Percentiles rank a stretch among this genome's conserved stretches.
These are phyloP conservation scores for Andrena dorsata DNA, from an alignment of 2,888 invertebrate species.

Conservation along the genomic window DNA sequence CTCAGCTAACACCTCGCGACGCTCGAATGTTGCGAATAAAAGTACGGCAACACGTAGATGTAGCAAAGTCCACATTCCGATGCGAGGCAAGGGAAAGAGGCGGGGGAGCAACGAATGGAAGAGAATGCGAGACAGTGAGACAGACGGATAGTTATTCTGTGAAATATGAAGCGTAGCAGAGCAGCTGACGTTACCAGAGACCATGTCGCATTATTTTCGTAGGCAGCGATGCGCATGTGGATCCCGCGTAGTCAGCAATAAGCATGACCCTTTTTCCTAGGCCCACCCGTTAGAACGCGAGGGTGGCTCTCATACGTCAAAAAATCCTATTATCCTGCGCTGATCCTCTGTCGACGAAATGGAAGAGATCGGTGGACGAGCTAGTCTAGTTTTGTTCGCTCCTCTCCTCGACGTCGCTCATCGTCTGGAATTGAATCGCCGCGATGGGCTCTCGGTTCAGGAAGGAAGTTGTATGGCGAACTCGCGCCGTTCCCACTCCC, in stretches of 20 bases:
- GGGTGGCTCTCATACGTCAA: constrained; percentile 69
- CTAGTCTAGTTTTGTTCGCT: constrained; percentile 72
- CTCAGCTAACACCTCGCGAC: constrained; percentile 26
- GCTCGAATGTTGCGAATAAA: constrained; percentile 17
- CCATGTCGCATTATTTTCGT: constrained; percentile 81
- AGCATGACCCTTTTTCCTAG: constrained; percentile 65
- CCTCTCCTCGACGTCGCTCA: constrained; percentile 71
- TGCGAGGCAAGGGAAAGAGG: not conserved
- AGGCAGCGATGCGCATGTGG: constrained; percentile 78
- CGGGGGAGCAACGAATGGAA: not conserved
- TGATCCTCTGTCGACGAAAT: constrained; percentile 71
- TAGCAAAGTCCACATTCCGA: constrained; percentile 22
- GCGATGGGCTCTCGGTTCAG: constrained; percentile 62
- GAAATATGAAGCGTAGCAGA: constrained; percentile 77
- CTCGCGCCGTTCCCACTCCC: constrained; percentile 30
- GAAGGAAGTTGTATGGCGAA: constrained; percentile 51
- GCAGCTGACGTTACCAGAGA: constrained; percentile 78
- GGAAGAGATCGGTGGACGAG: constrained; percentile 66
- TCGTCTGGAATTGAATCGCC: constrained; percentile 70
- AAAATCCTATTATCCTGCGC: constrained; percentile 74
- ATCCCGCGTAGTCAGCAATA: constrained; percentile 79
- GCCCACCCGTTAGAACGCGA: constrained; percentile 52
- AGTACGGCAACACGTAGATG: constrained; percentile 10
- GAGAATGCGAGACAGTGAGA: constrained; percentile 39
- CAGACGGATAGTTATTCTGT: constrained; percentile 60